Evolutionary conservation across 2,888 invertebrate genomes (phyloP), one percentile per base, ranked within the genome.

Genomic region (Eumacrocentrus americanus): DNA sequence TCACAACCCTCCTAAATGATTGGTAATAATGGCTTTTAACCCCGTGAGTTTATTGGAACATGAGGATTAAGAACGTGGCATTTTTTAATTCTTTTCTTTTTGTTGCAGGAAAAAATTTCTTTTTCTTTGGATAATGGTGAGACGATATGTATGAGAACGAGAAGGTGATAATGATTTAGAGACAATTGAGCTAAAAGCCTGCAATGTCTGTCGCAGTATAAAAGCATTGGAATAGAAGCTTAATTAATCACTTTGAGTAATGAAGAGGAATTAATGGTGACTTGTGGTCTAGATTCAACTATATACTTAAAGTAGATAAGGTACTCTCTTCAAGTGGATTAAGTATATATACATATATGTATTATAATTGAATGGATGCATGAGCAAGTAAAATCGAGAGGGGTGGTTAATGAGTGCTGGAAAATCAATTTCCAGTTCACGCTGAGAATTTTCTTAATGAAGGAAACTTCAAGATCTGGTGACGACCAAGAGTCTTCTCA

Each of bases 391-490:
- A 58, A 52, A 51, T 50, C 51, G 23, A 46, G 42, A 44, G 44
- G 37, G 22, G 22, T 25, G 12, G 2, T 50, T 52, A 58, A 52
- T 46, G 52, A 46, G 37, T 25, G 20, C n/a, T 18, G 50, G 11
- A 12, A 44, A 44, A 58, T 25, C 44, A 35, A 29, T 35, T 51
- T 22, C 44, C 42, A 51, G 38, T 58, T 51, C 34, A 22, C 38
- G 37, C 47, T 1, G 48, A 56, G 48, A 47, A 56, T 47, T 56
- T 48, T 56, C 29, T 48, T 56, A 56, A 56, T 56, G 48, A 56
- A 48, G 37, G 40, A 56, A 48, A 56, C 48, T 14, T 25, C 23
- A 2, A 23, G n/a, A 20, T 42, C 20, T 11, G 42, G 9, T 2
- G 3, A 7, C 42, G 1, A 42, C 3, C 16, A 11, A 42, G 9